Base-by-base conservation (phyloP, 2,797 vertebrate genomes). In the Crax fasciolata region DNA sequence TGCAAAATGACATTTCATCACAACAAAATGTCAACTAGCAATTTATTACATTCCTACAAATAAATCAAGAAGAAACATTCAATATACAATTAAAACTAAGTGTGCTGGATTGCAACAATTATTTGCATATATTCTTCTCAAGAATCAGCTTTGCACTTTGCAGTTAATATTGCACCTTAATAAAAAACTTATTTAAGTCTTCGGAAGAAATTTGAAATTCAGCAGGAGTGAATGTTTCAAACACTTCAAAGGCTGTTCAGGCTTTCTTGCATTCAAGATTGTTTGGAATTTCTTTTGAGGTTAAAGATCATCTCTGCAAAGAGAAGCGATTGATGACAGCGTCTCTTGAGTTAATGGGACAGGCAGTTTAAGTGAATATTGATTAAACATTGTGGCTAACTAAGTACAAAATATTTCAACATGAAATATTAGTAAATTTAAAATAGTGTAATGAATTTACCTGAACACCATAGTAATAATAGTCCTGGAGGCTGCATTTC, bases 1-100 rank as follows among this genome's bases (percentile, higher is more conserved):
- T 77, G 76, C 57, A 94, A 93, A 91, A 38, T 92, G 73, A 79
- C 0, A 0, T 84, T 81, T 94, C 78, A 91, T 89, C 86, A 93
- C 62, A 96, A 95, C 63, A 91, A 89, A 93, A 76, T 79, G 63
- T 76, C 66, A 65, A 43, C 78, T 82, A 81, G 46, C 68, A 67
- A 93, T 93, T 96, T 80, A 61, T 89, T 90, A 61, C 58, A 49
- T 87, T 81, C 67, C 39, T 79, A 70, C 71, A 96, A 96, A 94
- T 75, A 70, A 95, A 61, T 92, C 57, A 91, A 78, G 39, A 93
- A 84, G 65, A 85, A 93, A 38, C 68, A 52, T 46, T 80, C 49
- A 44, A 28, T 59, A 28, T 80, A 76, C 28, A 43, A 73, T 52
- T 81, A 78, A 32, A 86, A 24, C 27, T 89, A 75, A 86, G n/a